Percentiles rank a stretch among this genome's conserved stretches.
Conservation (phyloP, 2,797 vertebrate genomes). For the Rhynchotus rufescens region DNA sequence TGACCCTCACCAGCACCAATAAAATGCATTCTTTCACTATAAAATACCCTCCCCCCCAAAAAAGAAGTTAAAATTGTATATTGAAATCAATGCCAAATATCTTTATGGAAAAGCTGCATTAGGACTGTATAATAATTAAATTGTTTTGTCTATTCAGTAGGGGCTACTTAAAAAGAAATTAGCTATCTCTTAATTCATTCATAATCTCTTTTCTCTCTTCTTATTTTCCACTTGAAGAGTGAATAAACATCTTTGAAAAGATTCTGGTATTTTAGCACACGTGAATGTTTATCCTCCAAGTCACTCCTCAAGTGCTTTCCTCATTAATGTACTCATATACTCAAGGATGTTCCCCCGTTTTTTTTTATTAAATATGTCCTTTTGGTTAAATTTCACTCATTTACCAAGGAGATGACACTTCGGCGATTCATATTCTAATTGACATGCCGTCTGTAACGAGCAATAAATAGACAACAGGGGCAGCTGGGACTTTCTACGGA, state of each 20-base stretch:
- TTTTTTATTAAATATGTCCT: neutral
- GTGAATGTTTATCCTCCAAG: neutral
- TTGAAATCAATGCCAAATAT: neutral
- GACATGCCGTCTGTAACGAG: neutral
- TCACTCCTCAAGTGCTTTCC: neutral
- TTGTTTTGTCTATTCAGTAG: neutral
- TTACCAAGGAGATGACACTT: neutral
- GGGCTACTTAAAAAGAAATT: neutral
- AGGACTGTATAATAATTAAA: neutral
- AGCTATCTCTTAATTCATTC: neutral
- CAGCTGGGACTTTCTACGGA: neutral
- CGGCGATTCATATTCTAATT: neutral
- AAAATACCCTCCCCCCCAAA: neutral
- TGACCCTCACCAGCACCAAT: constrained; percentile 67
- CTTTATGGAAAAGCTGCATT: neutral
- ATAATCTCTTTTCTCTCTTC: neutral
- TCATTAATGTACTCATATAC: neutral
- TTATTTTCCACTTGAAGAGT: neutral
- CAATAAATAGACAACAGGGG: neutral
- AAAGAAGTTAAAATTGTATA: neutral
- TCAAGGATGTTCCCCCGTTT: neutral
- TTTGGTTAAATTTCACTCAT: neutral
- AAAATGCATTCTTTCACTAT: constrained; percentile 54
- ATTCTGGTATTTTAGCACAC: neutral
- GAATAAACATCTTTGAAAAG: neutral